Percentiles rank a stretch among this genome's conserved stretches.
phyloP scores from a whole-genome alignment of 2,113 vertebrate genomes.

The Lampris incognitus region DNA sequence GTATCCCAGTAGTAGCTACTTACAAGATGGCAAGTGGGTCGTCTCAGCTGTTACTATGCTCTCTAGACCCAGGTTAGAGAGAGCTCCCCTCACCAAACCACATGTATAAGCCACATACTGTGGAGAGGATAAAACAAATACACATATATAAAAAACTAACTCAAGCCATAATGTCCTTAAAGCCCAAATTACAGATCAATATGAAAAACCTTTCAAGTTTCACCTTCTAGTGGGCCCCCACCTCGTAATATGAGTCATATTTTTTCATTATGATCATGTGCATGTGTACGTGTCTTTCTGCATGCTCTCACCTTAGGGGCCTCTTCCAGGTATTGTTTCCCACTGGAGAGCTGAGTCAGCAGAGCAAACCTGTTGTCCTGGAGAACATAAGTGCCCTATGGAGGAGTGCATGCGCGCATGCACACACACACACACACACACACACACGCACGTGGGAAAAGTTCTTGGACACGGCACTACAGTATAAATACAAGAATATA shows the following conservation, averaged over 20 bases:
- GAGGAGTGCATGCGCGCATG: neutral
- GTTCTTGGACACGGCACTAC: too few species aligned
- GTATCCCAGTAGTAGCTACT: conserved; percentile 62
- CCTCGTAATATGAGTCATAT: neutral
- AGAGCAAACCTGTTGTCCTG: conserved; percentile 88
- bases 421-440: neutral
- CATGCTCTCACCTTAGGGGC: conserved; percentile 84
- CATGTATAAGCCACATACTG: conserved; percentile 90
- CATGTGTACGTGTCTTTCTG: neutral
- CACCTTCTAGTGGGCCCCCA: neutral
- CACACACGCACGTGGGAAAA: neutral
- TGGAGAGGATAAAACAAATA: conserved; percentile 2
- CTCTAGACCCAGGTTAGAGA: conserved; percentile 86
- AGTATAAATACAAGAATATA: too few species aligned
- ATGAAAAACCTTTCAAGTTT: neutral
- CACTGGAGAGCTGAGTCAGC: conserved; percentile 82
- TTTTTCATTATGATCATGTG: neutral
- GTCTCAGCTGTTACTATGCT: conserved; percentile 88
- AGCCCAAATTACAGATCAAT: neutral
- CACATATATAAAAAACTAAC: neutral
- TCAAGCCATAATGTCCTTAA: neutral
- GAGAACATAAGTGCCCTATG: conserved; percentile 87
- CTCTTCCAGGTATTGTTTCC: conserved; percentile 88
- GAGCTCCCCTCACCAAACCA: conserved; percentile 85
- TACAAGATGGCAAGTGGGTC: conserved; percentile 86